These are phyloP conservation scores for Mesitornis unicolor DNA, from an alignment of 2,113 vertebrate genomes.

Conservation along the genomic window DNA sequence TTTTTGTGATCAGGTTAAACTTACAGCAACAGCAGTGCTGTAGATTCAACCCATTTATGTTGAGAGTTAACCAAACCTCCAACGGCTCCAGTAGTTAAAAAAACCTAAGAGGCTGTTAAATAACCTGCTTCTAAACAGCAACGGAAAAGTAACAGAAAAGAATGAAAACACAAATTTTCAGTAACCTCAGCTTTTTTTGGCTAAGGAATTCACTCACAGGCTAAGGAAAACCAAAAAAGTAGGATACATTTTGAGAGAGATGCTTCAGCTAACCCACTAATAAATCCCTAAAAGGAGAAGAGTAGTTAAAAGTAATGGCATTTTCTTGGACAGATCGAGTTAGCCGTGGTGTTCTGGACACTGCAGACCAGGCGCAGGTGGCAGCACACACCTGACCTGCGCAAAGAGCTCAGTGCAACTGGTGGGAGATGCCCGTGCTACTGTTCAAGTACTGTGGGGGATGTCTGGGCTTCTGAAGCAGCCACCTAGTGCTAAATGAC, in stretches of 20 bases:
- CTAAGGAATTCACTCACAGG: background rate
- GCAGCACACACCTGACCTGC: background rate
- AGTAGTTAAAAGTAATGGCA: background rate
- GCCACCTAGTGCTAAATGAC: background rate
- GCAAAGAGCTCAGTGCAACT: background rate
- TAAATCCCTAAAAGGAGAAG: background rate
- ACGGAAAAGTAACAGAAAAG: background rate
- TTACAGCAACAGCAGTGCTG: background rate
- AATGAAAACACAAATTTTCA: background rate
- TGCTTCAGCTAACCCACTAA: background rate
- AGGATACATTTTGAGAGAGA: background rate
- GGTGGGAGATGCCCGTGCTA: background rate
- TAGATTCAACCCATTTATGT: background rate
- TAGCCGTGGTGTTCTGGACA: background rate
- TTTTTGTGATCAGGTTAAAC: background rate
- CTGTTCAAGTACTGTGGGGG: background rate
- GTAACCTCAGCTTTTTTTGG: background rate
- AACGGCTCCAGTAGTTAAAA: background rate
- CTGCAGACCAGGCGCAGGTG: too few species aligned
- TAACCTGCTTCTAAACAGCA: background rate
- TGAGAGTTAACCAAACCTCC: background rate
- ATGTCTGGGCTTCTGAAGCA: background rate
- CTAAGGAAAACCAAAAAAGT: too few species aligned
- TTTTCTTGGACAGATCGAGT: background rate
- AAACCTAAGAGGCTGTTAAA: background rate